Evolutionary conservation across 1,140 invertebrate species (phyloP).

Genomic region (Samia ricini): DNA sequence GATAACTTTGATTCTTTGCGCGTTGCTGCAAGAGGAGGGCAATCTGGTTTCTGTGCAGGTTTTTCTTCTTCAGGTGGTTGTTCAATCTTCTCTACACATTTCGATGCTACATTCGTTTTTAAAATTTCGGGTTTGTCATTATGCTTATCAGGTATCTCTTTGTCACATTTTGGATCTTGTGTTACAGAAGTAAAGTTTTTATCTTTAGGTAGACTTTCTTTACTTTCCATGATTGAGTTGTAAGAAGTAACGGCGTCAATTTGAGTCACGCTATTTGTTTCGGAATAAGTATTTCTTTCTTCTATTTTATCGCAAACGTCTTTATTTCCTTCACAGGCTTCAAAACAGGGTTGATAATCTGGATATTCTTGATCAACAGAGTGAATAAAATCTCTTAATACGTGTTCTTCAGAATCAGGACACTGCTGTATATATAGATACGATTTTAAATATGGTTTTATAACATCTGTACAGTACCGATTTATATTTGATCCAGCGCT

Average conservation of each 20-base stretch:
- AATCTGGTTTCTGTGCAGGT: background rate
- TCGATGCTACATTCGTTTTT: background rate
- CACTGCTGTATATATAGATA: constrained; percentile 26
- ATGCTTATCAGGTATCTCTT: background rate
- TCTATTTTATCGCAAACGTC: background rate
- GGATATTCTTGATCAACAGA: constrained; percentile 26
- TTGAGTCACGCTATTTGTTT: background rate
- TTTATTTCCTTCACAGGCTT: constrained; percentile 14
- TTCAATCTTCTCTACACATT: background rate
- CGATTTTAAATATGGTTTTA: constrained; percentile 33
- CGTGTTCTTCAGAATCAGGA: constrained; percentile 22
- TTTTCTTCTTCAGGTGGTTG: background rate
- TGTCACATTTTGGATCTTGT: background rate
- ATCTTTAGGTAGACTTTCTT: background rate
- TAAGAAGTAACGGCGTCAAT: constrained; percentile 5
- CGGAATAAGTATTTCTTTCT: constrained; percentile 9
- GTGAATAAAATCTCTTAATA: constrained; percentile 22
- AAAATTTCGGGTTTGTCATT: background rate
- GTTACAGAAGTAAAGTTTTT: background rate
- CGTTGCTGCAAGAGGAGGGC: background rate
- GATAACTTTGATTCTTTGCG: too few species aligned
- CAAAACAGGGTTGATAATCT: constrained; percentile 27
- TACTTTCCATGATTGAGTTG: constrained; percentile 1
- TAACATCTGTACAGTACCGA: constrained; percentile 45
- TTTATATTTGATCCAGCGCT: constrained; percentile 24